Evolutionary conservation across 2,113 vertebrate species (phyloP).

Genomic region (Acrocephalus kingi): DNA sequence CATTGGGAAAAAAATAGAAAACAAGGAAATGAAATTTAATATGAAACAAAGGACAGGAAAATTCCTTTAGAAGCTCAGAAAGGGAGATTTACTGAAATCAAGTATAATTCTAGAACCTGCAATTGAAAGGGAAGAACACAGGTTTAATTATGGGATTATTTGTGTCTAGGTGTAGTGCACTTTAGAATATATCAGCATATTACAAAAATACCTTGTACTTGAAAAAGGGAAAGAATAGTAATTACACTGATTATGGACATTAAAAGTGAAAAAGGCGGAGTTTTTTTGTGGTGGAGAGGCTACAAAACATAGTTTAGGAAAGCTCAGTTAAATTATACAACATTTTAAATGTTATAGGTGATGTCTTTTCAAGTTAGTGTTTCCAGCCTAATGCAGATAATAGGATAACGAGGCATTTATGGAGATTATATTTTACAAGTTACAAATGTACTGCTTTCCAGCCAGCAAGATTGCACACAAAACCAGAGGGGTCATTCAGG

Average conservation of each 20-base stretch:
- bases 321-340: background rate
- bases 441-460: background rate
- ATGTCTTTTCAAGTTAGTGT: background rate
- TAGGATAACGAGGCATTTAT: conserved; percentile 27
- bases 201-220: background rate
- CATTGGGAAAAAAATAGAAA: background rate
- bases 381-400: background rate
- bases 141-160: background rate
- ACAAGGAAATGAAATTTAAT: background rate
- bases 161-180: background rate
- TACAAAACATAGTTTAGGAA: background rate
- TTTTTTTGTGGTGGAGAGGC: background rate
- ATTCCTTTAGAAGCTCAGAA: background rate
- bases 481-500: background rate
- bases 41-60: background rate
- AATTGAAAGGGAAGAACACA: background rate
- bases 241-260: background rate
- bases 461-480: background rate
- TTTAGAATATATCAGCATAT: background rate
- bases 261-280: background rate
- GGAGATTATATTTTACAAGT: conserved; percentile 4
- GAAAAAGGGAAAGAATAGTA: background rate
- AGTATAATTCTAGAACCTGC: background rate
- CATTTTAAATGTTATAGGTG: background rate
- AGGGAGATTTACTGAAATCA: background rate